These are phyloP conservation scores for Tigriopus japonicus DNA, from an alignment of 1,140 invertebrate species.

Conservation along the genomic window DNA sequence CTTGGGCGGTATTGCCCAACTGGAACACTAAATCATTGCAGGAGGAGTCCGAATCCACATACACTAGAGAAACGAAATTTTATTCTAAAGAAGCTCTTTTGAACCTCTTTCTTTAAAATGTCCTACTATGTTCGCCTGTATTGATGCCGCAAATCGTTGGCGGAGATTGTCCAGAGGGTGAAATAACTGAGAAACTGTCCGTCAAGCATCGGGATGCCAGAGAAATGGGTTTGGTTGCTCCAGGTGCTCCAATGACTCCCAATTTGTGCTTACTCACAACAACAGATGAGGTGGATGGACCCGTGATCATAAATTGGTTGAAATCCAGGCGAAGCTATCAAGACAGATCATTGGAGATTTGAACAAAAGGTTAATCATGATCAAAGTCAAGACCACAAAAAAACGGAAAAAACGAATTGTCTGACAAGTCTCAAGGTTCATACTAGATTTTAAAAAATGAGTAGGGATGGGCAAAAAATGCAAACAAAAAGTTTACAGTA, in stretches of 20 bases:
- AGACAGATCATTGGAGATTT: no score
- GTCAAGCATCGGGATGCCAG: background rate
- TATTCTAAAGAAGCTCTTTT: background rate
- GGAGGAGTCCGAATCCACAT: background rate
- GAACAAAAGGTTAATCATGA: no score
- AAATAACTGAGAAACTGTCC: slow-evolving; percentile 1
- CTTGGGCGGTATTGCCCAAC: background rate
- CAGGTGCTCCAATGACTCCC: background rate
- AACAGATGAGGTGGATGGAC: no score
- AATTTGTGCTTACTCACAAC: background rate
- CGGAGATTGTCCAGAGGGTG: background rate
- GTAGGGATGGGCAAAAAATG: no score
- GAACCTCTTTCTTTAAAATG: background rate
- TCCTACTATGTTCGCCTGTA: no score
- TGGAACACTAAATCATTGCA: background rate
- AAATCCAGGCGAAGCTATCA: slow-evolving; percentile 6
- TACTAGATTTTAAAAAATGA: no score
- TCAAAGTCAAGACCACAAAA: no score
- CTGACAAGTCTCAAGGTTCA: no score
- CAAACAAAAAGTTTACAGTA: no score
- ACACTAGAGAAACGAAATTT: background rate
- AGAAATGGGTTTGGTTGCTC: background rate
- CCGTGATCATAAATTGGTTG: background rate
- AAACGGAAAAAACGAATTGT: no score
- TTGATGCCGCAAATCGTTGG: slow-evolving; percentile 6